phyloP scores from a whole-genome alignment of 2,888 invertebrate species.

The Phasia obesa region DNA sequence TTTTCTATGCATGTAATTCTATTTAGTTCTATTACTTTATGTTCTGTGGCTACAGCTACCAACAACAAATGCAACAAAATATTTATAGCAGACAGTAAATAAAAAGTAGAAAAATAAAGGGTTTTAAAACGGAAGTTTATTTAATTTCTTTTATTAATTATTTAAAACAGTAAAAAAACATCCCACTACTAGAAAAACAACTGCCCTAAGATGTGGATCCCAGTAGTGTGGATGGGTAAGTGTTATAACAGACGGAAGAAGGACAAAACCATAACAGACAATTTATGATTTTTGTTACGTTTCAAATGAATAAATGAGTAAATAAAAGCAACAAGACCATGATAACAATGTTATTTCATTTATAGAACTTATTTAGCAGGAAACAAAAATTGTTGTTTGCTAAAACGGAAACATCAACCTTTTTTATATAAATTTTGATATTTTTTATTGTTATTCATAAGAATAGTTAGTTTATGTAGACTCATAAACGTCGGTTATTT shows the following conservation, averaged over 20 bases:
- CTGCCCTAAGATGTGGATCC: neutral
- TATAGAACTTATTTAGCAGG: constrained; percentile 45
- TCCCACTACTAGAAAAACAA: neutral
- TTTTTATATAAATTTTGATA: constrained; percentile 28
- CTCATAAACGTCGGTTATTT: constrained; percentile 21
- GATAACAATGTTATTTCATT: constrained; percentile 29
- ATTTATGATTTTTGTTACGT: constrained; percentile 28
- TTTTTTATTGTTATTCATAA: constrained; percentile 48
- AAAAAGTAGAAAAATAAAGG: neutral
- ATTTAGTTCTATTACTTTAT: constrained; percentile 5
- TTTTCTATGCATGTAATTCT: constrained; percentile 10
- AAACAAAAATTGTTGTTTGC: constrained; percentile 44
- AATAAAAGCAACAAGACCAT: constrained; percentile 30
- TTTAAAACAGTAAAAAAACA: neutral
- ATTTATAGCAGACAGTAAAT: neutral
- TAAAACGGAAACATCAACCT: constrained; percentile 41
- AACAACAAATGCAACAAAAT: constrained; percentile 3
- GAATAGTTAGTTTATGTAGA: constrained; percentile 7
- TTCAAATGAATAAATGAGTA: constrained; percentile 8
- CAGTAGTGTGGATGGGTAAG: neutral
- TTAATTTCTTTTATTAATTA: constrained; percentile 54
- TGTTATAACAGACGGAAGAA: neutral
- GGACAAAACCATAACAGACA: constrained; percentile 1
- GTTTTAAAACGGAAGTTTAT: constrained; percentile 54
- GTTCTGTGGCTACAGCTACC: constrained; percentile 17